Percentiles rank a stretch among this genome's conserved stretches.
Conservation (phyloP, 2,113 vertebrate species). For the Vireo altiloquus region DNA sequence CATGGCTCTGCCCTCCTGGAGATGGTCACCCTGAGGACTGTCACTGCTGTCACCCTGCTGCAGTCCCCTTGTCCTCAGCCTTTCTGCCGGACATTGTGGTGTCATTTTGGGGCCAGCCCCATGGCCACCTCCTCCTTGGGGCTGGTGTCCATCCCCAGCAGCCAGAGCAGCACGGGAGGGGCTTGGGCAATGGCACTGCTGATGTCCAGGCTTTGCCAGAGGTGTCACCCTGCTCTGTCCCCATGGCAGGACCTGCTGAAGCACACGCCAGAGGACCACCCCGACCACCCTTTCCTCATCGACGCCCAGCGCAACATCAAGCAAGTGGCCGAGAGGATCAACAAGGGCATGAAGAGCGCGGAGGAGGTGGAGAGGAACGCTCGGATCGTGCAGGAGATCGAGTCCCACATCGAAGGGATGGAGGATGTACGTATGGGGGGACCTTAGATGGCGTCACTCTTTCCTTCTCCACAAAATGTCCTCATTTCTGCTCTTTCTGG, state of each 20-base stretch:
- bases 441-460: accelerated
- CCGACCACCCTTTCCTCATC: constrained; percentile 85
- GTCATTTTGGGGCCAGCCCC: background rate
- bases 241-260: constrained; percentile 87
- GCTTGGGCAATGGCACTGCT: accelerated
- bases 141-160: background rate
- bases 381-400: constrained; percentile 95
- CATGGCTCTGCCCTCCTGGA: background rate
- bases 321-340: constrained; percentile 93
- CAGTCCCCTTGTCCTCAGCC: background rate
- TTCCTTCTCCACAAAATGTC: background rate
- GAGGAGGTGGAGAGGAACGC: constrained; percentile 94
- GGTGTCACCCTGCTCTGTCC: background rate
- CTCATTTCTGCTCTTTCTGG: background rate
- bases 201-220: accelerated
- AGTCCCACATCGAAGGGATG: constrained; percentile 96
- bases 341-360: constrained; percentile 90
- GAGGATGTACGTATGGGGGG: constrained; percentile 81
- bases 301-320: constrained; percentile 95
- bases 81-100: background rate
- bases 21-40: background rate
- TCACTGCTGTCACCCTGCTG: accelerated
- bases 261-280: constrained; percentile 94
- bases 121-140: background rate
- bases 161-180: accelerated